A percentile compares a stretch with the other conserved stretches of the same genome.
Evolutionary conservation across 2,113 vertebrate species (phyloP).

Genomic region (Silurus glanis): DNA sequence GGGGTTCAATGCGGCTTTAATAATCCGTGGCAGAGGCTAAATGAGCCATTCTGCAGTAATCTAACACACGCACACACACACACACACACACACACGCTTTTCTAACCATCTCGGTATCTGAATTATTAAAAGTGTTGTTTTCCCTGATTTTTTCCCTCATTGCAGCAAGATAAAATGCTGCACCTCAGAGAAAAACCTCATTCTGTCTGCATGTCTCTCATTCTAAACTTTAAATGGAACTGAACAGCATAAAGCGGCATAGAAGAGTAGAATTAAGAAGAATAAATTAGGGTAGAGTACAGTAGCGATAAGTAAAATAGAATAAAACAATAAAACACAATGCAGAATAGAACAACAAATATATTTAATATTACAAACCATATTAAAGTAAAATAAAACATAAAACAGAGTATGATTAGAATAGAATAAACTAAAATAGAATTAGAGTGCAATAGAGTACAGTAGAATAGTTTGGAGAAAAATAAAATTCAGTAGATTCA

Average conservation of each 20-base stretch:
- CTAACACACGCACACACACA: constrained; percentile 55
- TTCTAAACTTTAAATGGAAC: background rate
- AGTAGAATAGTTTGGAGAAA: too few species aligned
- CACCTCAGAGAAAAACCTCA: constrained; percentile 38
- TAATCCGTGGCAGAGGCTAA: constrained; percentile 72
- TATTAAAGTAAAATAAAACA: too few species aligned
- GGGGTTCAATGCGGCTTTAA: constrained; percentile 73
- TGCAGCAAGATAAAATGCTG: constrained; percentile 66
- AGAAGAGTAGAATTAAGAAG: background rate
- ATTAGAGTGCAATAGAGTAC: too few species aligned
- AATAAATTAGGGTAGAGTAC: background rate
- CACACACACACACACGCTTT: constrained; percentile 9
- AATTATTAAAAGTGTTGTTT: constrained; percentile 79
- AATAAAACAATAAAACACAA: too few species aligned
- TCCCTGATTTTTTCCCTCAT: constrained; percentile 68
- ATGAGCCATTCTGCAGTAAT: constrained; percentile 72
- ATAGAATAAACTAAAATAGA: too few species aligned
- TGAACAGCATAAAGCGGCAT: background rate
- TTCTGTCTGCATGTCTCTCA: constrained; percentile 3
- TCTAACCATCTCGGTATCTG: constrained; percentile 63
- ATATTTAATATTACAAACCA: too few species aligned
- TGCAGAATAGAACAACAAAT: too few species aligned
- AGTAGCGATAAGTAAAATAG: background rate
- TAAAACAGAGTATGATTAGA: too few species aligned
- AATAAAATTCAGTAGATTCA: too few species aligned